Evolutionary conservation across 2,888 invertebrate species (phyloP), one percentile per base, ranked within the genome.

Genomic region (Lumbricus terrestris): DNA sequence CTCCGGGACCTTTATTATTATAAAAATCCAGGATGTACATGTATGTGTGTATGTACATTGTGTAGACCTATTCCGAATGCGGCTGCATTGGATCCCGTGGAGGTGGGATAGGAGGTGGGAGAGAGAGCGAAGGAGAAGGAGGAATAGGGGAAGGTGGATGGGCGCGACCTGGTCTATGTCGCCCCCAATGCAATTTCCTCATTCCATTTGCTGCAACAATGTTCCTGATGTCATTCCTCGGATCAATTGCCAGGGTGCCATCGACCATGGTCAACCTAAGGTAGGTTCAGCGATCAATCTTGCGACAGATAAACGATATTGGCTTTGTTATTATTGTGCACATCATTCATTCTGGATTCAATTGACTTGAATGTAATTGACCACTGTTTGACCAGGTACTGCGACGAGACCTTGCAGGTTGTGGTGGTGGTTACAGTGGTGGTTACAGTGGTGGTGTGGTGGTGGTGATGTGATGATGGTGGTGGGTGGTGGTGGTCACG

Each of bases 221-320:
- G 33, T 91, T 91, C 54, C 0, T 91, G 35, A 88, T 90, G 42
- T 91, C 90, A n/a, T 38, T 92, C 37, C 5, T 90, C 35, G 89
- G 90, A 5, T 83, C 91, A 40, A 42, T 89, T 4, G 88, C 88
- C 82, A 34, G 91, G 34, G 91, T 92, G 6, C 92, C 92, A 3
- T 40, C 69, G 34, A 91, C 91, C 88, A 91, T 91, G 37, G 90
- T 91, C 82, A 90, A 90, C 40, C 89, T 92, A 69, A 91, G 91
- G 92, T 91, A 38, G 40, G 83, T 23, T 16, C 11, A n/a, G 16
- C n/a, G 69, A n/a, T n/a, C 8, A n/a, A n/a, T 6, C 1, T n/a
- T 11, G 8, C 29, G 13, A 1, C 29, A n/a, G 0, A 69, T 11
- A 69, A 11, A 69, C n/a, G n/a, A n/a, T n/a, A n/a, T n/a, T n/a